A percentile compares a stretch with the other conserved stretches of the same genome.
These are phyloP conservation scores for Myocastor coypus DNA, from an alignment of 2,113 vertebrate genomes.

Conservation along the genomic window DNA sequence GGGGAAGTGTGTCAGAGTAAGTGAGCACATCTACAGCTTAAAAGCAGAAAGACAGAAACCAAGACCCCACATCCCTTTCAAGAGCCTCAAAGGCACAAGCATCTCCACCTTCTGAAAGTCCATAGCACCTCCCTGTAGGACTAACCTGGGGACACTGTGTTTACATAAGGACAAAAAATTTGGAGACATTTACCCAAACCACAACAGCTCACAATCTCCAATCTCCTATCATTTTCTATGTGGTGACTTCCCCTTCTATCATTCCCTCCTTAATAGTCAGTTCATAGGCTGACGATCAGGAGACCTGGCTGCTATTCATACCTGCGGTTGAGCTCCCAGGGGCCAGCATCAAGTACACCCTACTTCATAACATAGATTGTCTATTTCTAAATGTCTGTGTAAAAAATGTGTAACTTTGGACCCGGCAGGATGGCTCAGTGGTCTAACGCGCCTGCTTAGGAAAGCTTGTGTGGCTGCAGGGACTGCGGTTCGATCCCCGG, in stretches of 20 bases:
- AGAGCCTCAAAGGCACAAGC: not conserved
- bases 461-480: no score
- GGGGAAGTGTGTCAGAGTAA: not conserved
- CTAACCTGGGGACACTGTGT: not conserved
- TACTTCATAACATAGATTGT: not conserved
- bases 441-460: no score
- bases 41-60: not conserved
- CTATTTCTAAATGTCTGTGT: no score
- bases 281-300: not conserved
- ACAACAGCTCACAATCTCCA: not conserved
- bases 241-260: not conserved
- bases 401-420: no score
- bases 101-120: not conserved
- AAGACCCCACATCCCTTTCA: not conserved
- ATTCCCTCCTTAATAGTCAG: not conserved
- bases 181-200: not conserved
- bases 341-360: not conserved
- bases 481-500: no score
- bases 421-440: no score
- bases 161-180: not conserved
- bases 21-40: not conserved
- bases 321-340: not conserved
- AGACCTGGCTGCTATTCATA: not conserved
- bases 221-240: not conserved
- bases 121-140: not conserved